Evolutionary conservation across 53 echinoderm and acorn worm species (phyloP), one percentile per base, ranked within the genome.

Genomic region (Apostichopus leukothele): DNA sequence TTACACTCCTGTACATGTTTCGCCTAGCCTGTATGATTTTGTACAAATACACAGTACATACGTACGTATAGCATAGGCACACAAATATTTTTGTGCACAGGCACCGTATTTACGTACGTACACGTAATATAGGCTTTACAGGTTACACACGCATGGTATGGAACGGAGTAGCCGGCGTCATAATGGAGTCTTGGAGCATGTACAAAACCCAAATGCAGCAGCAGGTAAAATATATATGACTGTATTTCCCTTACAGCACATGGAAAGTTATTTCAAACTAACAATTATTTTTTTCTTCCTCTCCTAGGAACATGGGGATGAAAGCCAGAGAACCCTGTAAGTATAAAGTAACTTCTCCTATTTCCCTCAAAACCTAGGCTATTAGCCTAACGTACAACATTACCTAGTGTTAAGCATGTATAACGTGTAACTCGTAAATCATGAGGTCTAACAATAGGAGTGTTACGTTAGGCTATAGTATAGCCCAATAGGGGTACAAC

Each of bases 121-220:
- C 71, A 71, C 71, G 71, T 71, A 71, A 19, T 71, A 71, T 71
- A 71, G 71, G 71, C 20, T 19, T 9, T 71, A n/a, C 18, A 71
- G 6, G 14, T 71, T 71, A 71, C 71, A 71, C 18, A n/a, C 71
- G 71, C 71, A 71, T 71, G 71, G 71, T 19, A 71, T 71, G 71
- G 20, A 71, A 18, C 71, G 71, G 18, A 71, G 71, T n/a, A 71
- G 71, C 71, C 71, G 71, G 71, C 71, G 71, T n/a, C 57, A 39
- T 39, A 11, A 71, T 71, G 71, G 71, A 71, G 6, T 71, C 71
- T 14, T 71, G 71, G 71, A 71, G 18, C 20, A 71, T 71, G 71
- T 71, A 71, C 18, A 71, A n/a, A 71, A 71, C 71, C 71, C 71
- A 18, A 71, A 71, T 71, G 71, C 71, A 71, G 18, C 71, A 18